phyloP scores from a whole-genome alignment of 2,113 vertebrate species.

The Leucopternis melanops region DNA sequence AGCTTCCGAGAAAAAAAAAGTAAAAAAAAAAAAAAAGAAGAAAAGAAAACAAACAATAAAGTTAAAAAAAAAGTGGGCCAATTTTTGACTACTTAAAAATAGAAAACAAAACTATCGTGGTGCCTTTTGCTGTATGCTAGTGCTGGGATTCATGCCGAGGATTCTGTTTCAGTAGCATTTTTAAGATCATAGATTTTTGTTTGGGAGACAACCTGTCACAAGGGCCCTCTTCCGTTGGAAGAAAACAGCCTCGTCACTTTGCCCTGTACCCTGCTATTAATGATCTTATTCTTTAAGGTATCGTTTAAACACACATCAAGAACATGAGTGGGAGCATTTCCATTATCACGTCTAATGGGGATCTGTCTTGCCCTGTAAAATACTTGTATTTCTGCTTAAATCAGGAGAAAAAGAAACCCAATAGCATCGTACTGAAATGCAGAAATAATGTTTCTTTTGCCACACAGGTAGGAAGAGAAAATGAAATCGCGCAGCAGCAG shows the following conservation, averaged over 20 bases:
- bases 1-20: slow-evolving; percentile 80
- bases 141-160: slow-evolving; percentile 83
- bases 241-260: slow-evolving; percentile 68
- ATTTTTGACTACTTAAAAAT: slow-evolving; percentile 98
- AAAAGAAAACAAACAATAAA: slow-evolving; percentile 92
- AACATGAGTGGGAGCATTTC: slow-evolving; percentile 34
- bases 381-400: not conserved
- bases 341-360: not conserved
- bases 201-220: slow-evolving; percentile 36
- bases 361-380: slow-evolving; percentile 34
- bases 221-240: slow-evolving; percentile 15
- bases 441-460: not conserved
- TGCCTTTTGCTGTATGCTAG: slow-evolving; percentile 99
- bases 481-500: not conserved
- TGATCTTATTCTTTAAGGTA: slow-evolving; percentile 76
- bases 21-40: slow-evolving; percentile 68
- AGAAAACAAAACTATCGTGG: slow-evolving; percentile 98
- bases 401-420: not conserved
- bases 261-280: slow-evolving; percentile 80
- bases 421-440: not conserved
- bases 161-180: slow-evolving; percentile 88
- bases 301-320: slow-evolving; percentile 20
- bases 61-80: slow-evolving; percentile 88
- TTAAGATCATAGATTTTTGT: slow-evolving; percentile 72
- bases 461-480: slow-evolving; percentile 13